Base-by-base conservation (phyloP, 2,113 vertebrate species). In the Kobus ellipsiprymnus region DNA sequence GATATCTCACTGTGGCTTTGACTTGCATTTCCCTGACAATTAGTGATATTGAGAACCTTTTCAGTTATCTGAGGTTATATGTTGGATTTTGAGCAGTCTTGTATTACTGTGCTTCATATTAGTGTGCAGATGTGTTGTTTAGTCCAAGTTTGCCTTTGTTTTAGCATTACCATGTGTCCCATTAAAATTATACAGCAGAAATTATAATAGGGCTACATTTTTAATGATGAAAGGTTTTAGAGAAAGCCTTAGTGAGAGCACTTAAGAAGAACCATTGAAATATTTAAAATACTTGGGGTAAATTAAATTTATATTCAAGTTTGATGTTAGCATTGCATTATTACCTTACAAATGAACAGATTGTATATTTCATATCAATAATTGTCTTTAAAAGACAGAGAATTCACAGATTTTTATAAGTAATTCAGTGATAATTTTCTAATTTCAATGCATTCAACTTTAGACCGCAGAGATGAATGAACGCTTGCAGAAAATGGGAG, bases 391-490 rank as follows among this genome's bases (percentile, higher is more conserved):
- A 90, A 94, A 92, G 52, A 16, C 30, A 74, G 36, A 85, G 50
- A 89, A 36, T 67, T 48, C 7, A 85, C 85, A 77, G n/a, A 81
- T 33, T 71, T 94, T 97, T 88, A 29, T 14, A 90, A 88, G 17
- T 88, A n/a, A 97, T 40, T 46, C 67, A 29, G 40, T 90, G 86
- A 59, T 97, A 33, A 90, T n/a, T 89, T 98, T 29, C 10, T 96
- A 64, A 96, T 97, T 94, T 96, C 30, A 96, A 55, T 87, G 10
- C 92, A 54, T 95, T 96, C 27, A 92, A 10, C 82, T 97, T 96
- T 80, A 99, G 99, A 99, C 99, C 25, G 99, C 99, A 55, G 99
- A 99, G 98, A 99, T 99, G 99, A 99, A 99, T 52, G 99, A 99
- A 94, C 99, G 99, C 54, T 98, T 99, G 98, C 98, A 99, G 97